phyloP scores from a whole-genome alignment of 2,113 vertebrate genomes.

The Gambusia holbrooki region DNA sequence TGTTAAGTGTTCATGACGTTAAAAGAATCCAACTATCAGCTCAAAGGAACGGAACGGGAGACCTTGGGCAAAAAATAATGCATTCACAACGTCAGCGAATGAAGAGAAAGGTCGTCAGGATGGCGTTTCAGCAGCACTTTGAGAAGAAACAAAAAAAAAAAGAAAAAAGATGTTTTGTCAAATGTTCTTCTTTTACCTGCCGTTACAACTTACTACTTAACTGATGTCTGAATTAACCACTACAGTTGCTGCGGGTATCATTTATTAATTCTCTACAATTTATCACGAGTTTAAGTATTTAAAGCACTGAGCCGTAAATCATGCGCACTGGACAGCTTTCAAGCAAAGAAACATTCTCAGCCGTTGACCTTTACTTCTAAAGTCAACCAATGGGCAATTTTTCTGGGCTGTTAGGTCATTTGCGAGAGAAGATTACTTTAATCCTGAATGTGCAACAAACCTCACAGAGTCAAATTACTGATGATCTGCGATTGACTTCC shows the following conservation, averaged over 20 bases:
- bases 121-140: background rate
- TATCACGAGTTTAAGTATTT: background rate
- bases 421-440: slow-evolving; percentile 49
- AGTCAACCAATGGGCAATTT: slow-evolving; percentile 9
- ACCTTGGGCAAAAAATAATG: slow-evolving; percentile 4
- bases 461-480: slow-evolving; percentile 53
- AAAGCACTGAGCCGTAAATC: background rate
- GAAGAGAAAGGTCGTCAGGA: background rate
- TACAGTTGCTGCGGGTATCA: background rate
- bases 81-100: background rate
- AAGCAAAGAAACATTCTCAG: background rate
- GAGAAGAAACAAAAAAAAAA: background rate
- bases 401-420: slow-evolving; percentile 22
- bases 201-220: background rate
- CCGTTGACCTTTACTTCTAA: slow-evolving; percentile 13
- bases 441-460: slow-evolving; percentile 65
- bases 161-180: background rate
- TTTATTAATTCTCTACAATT: background rate
- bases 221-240: background rate
- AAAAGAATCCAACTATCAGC: background rate
- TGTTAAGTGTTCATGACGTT: background rate
- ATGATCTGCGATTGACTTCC: slow-evolving; percentile 26
- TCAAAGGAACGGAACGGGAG: background rate
- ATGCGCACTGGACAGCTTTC: background rate
- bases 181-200: background rate